Conservation (phyloP, 2,797 vertebrate species). For the Paguma larvata region DNA sequence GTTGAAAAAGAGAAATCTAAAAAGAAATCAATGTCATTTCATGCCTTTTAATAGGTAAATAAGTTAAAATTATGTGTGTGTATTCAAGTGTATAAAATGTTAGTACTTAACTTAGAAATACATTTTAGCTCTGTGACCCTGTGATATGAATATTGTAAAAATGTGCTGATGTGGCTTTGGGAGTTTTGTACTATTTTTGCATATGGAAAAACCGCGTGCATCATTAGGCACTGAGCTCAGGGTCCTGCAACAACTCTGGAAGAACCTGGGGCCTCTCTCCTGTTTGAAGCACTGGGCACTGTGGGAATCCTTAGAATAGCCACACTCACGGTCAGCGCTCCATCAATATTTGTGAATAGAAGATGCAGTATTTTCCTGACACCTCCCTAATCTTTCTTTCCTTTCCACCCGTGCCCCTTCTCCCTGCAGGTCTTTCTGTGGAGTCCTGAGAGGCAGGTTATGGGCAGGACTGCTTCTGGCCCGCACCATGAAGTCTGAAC, state of each 20-base stretch:
- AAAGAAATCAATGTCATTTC: not conserved
- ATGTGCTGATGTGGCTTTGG: not conserved
- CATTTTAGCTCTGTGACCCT: not conserved
- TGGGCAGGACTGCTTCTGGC: conserved; percentile 75
- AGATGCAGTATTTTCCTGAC: not conserved
- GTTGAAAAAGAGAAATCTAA: conserved; percentile 38
- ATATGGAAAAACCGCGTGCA: not conserved
- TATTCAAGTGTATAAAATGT: not conserved
- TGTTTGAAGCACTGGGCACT: not conserved
- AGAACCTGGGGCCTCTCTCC: not conserved
- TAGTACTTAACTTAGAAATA: conserved; percentile 32
- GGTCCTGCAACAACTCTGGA: not conserved
- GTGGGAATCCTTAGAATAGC: not conserved
- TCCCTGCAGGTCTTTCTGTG: conserved; percentile 52
- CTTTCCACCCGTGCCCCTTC: not conserved
- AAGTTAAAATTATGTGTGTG: conserved; percentile 19
- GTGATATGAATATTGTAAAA: not conserved
- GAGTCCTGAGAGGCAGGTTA: conserved; percentile 81
- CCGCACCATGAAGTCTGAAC: conserved; percentile 87
- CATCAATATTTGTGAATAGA: not conserved
- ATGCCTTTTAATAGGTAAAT: conserved; percentile 50
- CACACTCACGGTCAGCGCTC: not conserved
- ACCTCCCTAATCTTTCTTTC: conserved; percentile 40
- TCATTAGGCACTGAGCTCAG: not conserved
- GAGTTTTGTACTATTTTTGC: conserved; percentile 22